These are phyloP conservation scores for Leptoteleia sp. DNA, from an alignment of 1,140 invertebrate genomes.

Conservation along the genomic window DNA sequence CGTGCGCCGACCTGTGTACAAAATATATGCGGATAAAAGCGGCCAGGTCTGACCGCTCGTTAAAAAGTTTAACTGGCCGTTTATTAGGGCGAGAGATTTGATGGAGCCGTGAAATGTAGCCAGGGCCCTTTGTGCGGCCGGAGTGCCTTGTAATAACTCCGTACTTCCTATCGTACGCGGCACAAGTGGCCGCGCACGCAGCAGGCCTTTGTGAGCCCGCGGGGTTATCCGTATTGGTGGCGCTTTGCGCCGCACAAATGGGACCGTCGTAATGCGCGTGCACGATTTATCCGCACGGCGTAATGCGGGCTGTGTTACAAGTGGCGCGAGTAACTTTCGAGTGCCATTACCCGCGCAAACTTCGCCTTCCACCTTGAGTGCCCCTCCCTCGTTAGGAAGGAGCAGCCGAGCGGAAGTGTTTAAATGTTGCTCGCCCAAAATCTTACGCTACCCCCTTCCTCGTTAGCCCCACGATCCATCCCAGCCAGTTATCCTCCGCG, in stretches of 20 bases:
- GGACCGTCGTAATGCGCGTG: constrained; percentile 56
- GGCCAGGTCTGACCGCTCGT: constrained; percentile 69
- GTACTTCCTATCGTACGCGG: constrained; percentile 52
- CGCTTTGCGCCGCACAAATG: constrained; percentile 42
- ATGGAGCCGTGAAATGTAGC: constrained; percentile 70
- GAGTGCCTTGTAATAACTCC: constrained; percentile 65
- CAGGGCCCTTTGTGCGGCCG: constrained; percentile 57
- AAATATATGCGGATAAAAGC: constrained; percentile 63
- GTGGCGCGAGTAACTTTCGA: constrained; percentile 74
- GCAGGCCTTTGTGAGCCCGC: too few species aligned
- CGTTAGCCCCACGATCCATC: too few species aligned
- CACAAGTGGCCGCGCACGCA: too few species aligned
- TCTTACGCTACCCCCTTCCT: too few species aligned
- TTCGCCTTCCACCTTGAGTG: constrained; percentile 61
- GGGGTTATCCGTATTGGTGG: too few species aligned
- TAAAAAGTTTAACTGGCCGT: constrained; percentile 72
- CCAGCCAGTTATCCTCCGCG: too few species aligned
- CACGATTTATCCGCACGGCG: constrained; percentile 58
- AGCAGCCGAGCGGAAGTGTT: constrained; percentile 65
- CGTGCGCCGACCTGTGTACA: constrained; percentile 43
- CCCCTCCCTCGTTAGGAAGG: constrained; percentile 66
- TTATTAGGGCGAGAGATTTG: constrained; percentile 67
- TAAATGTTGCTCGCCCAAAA: constrained; percentile 63
- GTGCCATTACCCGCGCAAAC: constrained; percentile 69
- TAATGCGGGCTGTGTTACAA: constrained; percentile 69